Percentiles rank a stretch among this genome's conserved stretches.
Conservation (phyloP, 2,797 vertebrate species). For the Eremophila alpestris region DNA sequence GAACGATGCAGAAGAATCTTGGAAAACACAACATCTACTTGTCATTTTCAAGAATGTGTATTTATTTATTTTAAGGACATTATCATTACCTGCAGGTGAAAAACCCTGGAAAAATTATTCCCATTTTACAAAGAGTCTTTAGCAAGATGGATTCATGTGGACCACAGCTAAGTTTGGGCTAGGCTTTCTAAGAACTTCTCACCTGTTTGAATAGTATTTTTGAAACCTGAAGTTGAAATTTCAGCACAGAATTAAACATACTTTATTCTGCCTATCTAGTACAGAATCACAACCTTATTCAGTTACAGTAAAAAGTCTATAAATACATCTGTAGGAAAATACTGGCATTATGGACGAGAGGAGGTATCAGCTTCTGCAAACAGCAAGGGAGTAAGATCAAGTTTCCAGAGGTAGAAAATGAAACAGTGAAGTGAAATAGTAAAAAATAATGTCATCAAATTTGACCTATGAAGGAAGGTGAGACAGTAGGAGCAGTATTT, state of each 20-base stretch:
- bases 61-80: background rate
- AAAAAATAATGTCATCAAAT: background rate
- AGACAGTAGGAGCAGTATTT: background rate
- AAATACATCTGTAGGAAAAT: background rate
- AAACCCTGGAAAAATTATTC: background rate
- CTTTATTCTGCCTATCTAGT: background rate
- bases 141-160: background rate
- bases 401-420: background rate
- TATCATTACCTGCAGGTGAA: background rate
- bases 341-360: background rate
- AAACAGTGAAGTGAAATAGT: background rate
- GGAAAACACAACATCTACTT: background rate
- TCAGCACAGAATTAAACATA: background rate
- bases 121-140: background rate
- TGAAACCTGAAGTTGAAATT: background rate
- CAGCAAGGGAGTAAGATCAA: background rate
- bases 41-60: background rate
- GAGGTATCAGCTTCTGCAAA: background rate
- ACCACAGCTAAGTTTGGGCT: background rate
- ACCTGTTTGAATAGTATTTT: background rate
- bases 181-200: background rate
- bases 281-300: background rate
- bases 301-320: background rate
- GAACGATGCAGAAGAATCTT: background rate
- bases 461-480: background rate